phyloP scores from a whole-genome alignment of 2,113 vertebrate species.

The Plecotus auritus region DNA sequence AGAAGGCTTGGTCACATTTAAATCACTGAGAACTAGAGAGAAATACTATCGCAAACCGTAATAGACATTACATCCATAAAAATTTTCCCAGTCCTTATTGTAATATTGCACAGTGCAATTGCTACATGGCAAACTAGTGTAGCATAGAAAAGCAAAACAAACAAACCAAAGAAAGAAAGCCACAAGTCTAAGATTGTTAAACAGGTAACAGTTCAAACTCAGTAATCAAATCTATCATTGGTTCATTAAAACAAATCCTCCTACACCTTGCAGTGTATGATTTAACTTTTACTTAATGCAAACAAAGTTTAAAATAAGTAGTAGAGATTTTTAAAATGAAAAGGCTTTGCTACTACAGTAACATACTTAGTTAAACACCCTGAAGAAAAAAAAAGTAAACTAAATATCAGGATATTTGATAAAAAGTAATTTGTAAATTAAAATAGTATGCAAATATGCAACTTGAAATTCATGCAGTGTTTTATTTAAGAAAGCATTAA shows the following conservation, averaged over 20 bases:
- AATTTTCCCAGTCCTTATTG: slow-evolving; percentile 98
- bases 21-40: slow-evolving; percentile 99
- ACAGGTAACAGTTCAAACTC: slow-evolving; percentile 95
- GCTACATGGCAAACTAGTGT: slow-evolving; percentile 99
- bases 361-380: slow-evolving; percentile 89
- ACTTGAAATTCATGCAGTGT: slow-evolving; percentile 85
- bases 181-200: slow-evolving; percentile 90
- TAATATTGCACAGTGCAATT: slow-evolving; percentile 99
- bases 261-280: slow-evolving; percentile 96
- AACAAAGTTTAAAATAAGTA: slow-evolving; percentile 83
- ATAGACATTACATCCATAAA: slow-evolving; percentile 99
- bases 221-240: slow-evolving; percentile 90
- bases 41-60: slow-evolving; percentile 99
- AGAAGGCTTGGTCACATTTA: slow-evolving; percentile 99
- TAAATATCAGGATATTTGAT: slow-evolving; percentile 80
- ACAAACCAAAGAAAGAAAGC: slow-evolving; percentile 85
- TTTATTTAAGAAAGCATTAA: slow-evolving; percentile 87
- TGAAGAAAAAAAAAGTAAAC: slow-evolving; percentile 88
- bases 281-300: slow-evolving; percentile 93
- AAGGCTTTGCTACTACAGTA: slow-evolving; percentile 89
- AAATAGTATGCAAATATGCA: slow-evolving; percentile 81
- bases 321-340: slow-evolving; percentile 83
- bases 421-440: slow-evolving; percentile 81
- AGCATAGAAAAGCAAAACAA: slow-evolving; percentile 92
- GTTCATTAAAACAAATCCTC: slow-evolving; percentile 90